These are phyloP conservation scores for Percina caprodes DNA, from an alignment of 2,113 vertebrate genomes.

Conservation along the genomic window DNA sequence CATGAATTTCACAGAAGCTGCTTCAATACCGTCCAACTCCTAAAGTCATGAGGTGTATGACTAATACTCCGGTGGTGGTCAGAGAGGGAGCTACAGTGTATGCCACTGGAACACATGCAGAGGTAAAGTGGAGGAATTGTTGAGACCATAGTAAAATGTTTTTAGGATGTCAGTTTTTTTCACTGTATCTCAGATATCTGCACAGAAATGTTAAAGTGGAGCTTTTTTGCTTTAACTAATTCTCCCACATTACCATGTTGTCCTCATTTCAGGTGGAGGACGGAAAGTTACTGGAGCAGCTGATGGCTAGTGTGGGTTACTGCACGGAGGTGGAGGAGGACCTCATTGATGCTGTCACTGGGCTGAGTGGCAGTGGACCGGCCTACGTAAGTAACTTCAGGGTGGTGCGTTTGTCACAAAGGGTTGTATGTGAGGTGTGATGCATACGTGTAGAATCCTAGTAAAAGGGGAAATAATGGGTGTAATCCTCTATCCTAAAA, in stretches of 20 bases:
- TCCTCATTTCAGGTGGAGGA: conserved; percentile 87
- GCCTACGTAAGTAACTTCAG: conserved; percentile 89
- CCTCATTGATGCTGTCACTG: conserved; percentile 95
- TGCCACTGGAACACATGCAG: conserved; percentile 91
- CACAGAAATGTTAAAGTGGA: background rate
- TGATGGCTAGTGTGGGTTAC: conserved; percentile 97
- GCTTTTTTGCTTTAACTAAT: background rate
- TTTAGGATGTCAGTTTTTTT: background rate
- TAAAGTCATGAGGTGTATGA: conserved; percentile 98
- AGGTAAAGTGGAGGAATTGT: conserved; percentile 85
- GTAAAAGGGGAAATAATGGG: background rate
- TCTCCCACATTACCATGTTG: background rate
- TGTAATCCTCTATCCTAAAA: background rate
- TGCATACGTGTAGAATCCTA: background rate
- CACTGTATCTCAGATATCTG: background rate
- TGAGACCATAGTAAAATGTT: conserved; percentile 71
- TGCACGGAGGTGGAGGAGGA: conserved; percentile 98
- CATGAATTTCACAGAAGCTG: conserved; percentile 88
- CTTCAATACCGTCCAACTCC: conserved; percentile 87
- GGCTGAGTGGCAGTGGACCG: conserved; percentile 96
- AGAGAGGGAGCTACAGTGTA: conserved; percentile 97
- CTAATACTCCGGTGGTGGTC: conserved; percentile 97
- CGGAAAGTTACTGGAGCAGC: conserved; percentile 92
- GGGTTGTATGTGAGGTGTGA: background rate
- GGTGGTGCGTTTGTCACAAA: background rate